phyloP scores from a whole-genome alignment of 1,140 invertebrate genomes.

The Thalassaphorura encarpata region DNA sequence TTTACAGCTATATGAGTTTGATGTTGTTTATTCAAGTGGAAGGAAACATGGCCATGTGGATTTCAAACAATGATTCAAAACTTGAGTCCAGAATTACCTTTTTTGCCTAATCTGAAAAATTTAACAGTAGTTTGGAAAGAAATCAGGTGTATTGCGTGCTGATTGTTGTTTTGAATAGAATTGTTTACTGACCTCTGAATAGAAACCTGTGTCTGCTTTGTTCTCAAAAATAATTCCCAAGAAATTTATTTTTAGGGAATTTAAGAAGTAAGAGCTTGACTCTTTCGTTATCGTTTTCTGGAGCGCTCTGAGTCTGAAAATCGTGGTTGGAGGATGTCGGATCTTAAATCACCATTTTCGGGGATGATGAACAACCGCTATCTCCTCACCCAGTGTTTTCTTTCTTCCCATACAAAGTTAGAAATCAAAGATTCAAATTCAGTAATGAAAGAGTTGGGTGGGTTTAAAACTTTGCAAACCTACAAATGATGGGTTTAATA shows the following conservation, averaged over 20 bases:
- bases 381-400: neutral
- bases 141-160: too few relatives aligned
- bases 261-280: neutral
- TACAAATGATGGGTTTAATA: neutral
- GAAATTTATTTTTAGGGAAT: too few relatives aligned
- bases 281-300: neutral
- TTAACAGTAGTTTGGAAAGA: too few relatives aligned
- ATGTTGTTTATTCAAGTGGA: constrained; percentile 5
- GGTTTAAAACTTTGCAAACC: neutral
- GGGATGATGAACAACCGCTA: neutral
- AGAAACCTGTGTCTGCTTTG: too few relatives aligned
- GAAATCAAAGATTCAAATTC: neutral
- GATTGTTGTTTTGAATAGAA: too few relatives aligned
- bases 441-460: neutral
- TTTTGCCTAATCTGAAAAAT: too few relatives aligned
- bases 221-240: too few relatives aligned
- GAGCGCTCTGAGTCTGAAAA: neutral
- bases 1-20: constrained; percentile 9
- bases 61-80: too few relatives aligned
- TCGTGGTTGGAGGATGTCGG: neutral
- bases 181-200: too few relatives aligned
- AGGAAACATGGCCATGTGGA: constrained; percentile 10
- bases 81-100: too few relatives aligned
- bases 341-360: neutral
- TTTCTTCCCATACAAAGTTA: neutral